Percentiles rank a stretch among this genome's conserved stretches.
Evolutionary conservation across 2,888 invertebrate genomes (phyloP).

Genomic region (Molorchus minor): DNA sequence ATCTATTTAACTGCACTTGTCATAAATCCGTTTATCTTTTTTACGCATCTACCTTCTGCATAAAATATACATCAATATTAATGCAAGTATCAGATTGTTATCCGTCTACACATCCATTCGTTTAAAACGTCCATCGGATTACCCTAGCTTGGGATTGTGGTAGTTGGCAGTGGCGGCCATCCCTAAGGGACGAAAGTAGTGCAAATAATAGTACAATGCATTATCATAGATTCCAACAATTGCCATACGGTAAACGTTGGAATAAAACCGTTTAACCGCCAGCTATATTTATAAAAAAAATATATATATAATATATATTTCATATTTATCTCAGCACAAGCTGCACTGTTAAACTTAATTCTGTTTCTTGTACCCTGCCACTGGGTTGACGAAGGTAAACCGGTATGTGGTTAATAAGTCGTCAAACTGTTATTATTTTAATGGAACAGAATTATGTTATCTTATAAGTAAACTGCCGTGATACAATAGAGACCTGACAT

Average conservation of each 20-base stretch:
- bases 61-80: conserved; percentile 21
- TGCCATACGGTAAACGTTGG: no score
- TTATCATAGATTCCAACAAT: no score
- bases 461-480: conserved; percentile 2
- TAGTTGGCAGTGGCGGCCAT: no score
- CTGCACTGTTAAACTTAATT: no score
- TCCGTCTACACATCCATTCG: conserved; percentile 10
- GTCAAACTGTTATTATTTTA: conserved; percentile 2
- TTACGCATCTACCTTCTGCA: conserved; percentile 9
- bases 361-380: no score
- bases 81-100: conserved; percentile 18
- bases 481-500: conserved; percentile 12
- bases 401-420: conserved; percentile 21
- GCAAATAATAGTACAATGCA: no score
- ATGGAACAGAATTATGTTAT: conserved; percentile 17
- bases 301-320: no score
- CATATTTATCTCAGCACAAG: no score
- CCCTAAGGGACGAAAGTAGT: no score
- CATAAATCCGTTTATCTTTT: conserved; percentile 25
- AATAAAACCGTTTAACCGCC: no score
- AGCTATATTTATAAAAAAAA: no score
- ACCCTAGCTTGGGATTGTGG: not conserved
- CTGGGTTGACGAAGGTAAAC: no score
- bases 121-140: conserved; percentile 17
- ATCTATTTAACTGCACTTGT: conserved; percentile 19